Base-by-base conservation (phyloP, 2,888 invertebrate species). In the Petrolisthes cinctipes region DNA sequence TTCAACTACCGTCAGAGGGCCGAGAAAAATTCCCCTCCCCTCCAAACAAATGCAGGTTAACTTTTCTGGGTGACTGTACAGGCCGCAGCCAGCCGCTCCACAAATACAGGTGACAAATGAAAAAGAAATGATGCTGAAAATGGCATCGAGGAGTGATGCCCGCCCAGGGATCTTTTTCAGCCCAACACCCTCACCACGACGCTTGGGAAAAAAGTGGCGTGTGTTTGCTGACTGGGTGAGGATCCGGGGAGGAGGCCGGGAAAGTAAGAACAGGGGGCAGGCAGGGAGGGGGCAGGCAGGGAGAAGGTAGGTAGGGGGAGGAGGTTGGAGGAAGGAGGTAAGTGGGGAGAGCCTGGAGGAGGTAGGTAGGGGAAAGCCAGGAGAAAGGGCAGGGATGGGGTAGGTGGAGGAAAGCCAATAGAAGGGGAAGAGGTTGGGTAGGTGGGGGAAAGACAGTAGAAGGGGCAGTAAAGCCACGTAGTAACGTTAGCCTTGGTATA, bases 31-130 rank as follows among this genome's bases (percentile, higher is more conserved):
- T 53, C 37, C 37, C 37, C 37, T 37, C 37, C 37, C 37, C 2
- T 2, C 2, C 37, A 0, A 37, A 37, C 0, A 37, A 37, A 37
- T 37, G 37, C 37, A 1, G 37, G 37, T 37, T 37, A 37, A 37
- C 37, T 37, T 37, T 37, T 37, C 37, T 37, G 37, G 37, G 37
- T 37, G 37, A 37, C 37, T 37, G 37, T 37, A 37, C n/a, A 5
- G 78, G 20, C 54, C n/a, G 76, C 53, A 54, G 78, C 53, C 54
- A 76, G 37, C 37, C 81, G 66, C 66, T 82, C 66, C 61, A 82
- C 81, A 82, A 82, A 82, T 82, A 82, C 81, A 82, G 37, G 66
- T 82, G 81, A 82, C 81, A 82, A 82, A 82, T 82, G 81, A 82
- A 82, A 81, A 82, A 82, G 51, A 82, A 82, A 82, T 61, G 81